Evolutionary conservation across 1,140 invertebrate genomes (phyloP), one percentile per base, ranked within the genome.

Genomic region (Temnothorax curvispinosus): DNA sequence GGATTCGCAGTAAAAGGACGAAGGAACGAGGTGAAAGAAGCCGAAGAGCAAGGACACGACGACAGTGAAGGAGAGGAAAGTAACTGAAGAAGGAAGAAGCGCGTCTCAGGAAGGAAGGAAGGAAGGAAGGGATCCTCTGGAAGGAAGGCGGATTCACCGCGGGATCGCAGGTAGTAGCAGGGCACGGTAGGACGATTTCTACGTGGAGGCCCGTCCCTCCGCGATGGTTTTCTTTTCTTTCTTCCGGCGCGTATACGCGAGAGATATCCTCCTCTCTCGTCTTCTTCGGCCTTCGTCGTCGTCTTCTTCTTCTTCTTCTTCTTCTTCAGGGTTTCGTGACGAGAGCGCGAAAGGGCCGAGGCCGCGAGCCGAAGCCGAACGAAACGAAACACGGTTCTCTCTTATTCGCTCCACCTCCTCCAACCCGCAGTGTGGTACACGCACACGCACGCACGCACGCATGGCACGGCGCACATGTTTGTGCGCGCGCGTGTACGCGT

Each of bases 321-420:
- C 50, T 87, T 87, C 85, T 87, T 90, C 88, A 86, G 75, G 86
- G 86, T 93, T 93, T 93, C 93, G 92, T 93, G 90, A 89, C 91
- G 90, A 92, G 54, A 84, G 69, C 54, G 90, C 90, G 91, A 90
- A 91, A 88, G 69, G 58, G 89, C 90, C 81, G 89, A 89, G 88
- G 88, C 62, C 88, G 77, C 80, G 92, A 93, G 91, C 90, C 89
- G 89, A 90, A 90, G 92, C 91, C 89, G 91, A 94, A 94, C 93
- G 93, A 93, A 93, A 94, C 92, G 92, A 92, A 93, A 91, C 91
- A 92, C 86, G 77, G 47, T 85, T 87, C 90, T 91, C 92, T 93
- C 91, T 92, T 91, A 90, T 90, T 92, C 91, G 90, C 91, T 91
- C 89, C 87, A 89, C 86, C 91, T 91, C 90, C 78, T 89, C 77